phyloP scores from a whole-genome alignment of 2,888 invertebrate species.

The Heteromurus nitidus region DNA sequence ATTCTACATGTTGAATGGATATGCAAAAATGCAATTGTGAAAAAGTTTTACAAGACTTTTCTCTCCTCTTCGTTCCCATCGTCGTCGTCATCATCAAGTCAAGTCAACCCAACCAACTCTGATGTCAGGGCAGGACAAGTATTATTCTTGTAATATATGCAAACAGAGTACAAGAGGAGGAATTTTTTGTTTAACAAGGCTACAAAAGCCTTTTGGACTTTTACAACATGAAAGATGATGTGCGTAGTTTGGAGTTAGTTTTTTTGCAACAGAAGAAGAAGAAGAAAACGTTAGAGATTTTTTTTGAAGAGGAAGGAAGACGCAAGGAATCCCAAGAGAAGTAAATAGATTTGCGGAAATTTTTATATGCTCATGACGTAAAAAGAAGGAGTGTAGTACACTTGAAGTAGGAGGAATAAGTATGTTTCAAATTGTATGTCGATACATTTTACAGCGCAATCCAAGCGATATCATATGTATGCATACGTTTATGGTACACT shows the following conservation, averaged over 20 bases:
- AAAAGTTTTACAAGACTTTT: constrained; percentile 38
- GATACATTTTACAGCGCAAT: too few relatives aligned
- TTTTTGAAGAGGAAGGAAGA: constrained; percentile 36
- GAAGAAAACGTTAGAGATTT: not conserved
- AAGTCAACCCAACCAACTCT: constrained; percentile 6
- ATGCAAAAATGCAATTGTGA: constrained; percentile 40
- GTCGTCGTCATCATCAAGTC: constrained; percentile 15
- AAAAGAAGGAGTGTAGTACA: not conserved
- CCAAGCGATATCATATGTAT: too few relatives aligned
- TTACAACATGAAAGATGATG: too few relatives aligned
- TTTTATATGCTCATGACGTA: constrained; percentile 25
- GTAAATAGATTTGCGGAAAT: constrained; percentile 37
- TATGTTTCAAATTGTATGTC: not conserved
- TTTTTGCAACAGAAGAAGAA: constrained; percentile 1
- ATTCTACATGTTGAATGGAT: constrained; percentile 26
- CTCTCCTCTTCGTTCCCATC: not conserved
- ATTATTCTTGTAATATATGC: not conserved
- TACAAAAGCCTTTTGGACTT: constrained; percentile 1
- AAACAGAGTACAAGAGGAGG: not conserved
- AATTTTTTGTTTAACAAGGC: constrained; percentile 25
- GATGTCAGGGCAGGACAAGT: not conserved
- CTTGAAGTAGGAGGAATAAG: not conserved
- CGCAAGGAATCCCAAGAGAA: constrained; percentile 30
- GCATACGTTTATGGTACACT: too few relatives aligned
- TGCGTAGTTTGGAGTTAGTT: too few relatives aligned